Evolutionary conservation across 1,140 invertebrate genomes (phyloP).

Genomic region (Formica exsecta): DNA sequence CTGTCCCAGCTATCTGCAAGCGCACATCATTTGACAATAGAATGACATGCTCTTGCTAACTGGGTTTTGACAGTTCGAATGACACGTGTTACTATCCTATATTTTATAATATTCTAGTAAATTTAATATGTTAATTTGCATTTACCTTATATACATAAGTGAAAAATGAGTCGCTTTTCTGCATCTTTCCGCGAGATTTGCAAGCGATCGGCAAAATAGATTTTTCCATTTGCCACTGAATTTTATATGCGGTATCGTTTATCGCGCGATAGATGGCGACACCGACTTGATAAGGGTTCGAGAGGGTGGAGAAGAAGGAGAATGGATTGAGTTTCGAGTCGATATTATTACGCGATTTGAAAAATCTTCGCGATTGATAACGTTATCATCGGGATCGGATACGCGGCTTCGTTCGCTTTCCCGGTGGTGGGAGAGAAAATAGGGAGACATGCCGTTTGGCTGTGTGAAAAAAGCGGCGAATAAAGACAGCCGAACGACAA

Average conservation of each 20-base stretch:
- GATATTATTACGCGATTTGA: constrained; percentile 17
- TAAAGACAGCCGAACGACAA: too few relatives aligned
- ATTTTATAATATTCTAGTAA: too few relatives aligned
- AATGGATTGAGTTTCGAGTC: neutral
- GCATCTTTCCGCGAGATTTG: neutral
- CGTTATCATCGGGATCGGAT: constrained; percentile 14
- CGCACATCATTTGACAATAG: too few relatives aligned
- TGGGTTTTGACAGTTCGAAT: too few relatives aligned
- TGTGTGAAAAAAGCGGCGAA: too few relatives aligned
- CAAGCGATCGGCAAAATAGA: constrained; percentile 40
- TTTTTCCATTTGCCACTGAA: neutral
- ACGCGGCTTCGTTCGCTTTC: neutral
- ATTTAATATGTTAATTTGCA: too few relatives aligned
- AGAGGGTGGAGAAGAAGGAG: neutral
- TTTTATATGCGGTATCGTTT: neutral
- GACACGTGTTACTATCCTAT: too few relatives aligned
- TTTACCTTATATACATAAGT: neutral
- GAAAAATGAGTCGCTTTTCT: neutral
- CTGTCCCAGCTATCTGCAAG: too few relatives aligned
- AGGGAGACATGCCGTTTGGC: too few relatives aligned
- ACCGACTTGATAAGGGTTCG: neutral
- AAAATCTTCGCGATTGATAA: constrained; percentile 49
- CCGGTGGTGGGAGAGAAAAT: too few relatives aligned
- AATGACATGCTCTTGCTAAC: too few relatives aligned
- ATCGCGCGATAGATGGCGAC: constrained; percentile 27